A percentile compares a stretch with the other conserved stretches of the same genome.
Conservation (phyloP, 2,888 invertebrate genomes). For the Drosophila anomelani region DNA sequence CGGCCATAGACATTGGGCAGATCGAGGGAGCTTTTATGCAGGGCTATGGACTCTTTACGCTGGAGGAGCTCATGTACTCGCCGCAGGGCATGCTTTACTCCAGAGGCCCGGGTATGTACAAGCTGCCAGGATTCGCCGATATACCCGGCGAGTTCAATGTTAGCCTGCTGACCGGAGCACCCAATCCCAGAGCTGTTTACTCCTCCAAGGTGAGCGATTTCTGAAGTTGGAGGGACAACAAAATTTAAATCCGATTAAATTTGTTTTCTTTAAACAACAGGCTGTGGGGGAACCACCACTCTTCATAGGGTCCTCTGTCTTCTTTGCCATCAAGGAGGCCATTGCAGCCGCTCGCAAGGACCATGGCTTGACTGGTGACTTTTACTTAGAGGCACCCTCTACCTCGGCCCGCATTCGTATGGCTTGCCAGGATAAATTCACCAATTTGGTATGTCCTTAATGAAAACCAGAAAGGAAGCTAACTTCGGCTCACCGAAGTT, state of each 20-base stretch:
- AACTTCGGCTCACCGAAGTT: no score
- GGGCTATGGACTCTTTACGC: constrained; percentile 95
- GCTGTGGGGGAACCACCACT: constrained; percentile 98
- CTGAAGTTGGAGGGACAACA: no score
- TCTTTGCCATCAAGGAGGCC: constrained; percentile 96
- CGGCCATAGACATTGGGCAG: constrained; percentile 98
- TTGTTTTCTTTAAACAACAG: constrained; percentile 85
- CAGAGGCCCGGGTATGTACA: constrained; percentile 96
- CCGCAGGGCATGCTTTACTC: constrained; percentile 93
- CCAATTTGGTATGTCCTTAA: constrained; percentile 87
- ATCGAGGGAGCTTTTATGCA: constrained; percentile 98
- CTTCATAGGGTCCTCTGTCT: constrained; percentile 93
- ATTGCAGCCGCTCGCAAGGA: constrained; percentile 91
- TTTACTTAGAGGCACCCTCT: constrained; percentile 92
- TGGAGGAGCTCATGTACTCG: constrained; percentile 95
- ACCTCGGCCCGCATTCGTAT: constrained; percentile 95
- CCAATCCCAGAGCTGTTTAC: constrained; percentile 96
- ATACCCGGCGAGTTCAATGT: constrained; percentile 97
- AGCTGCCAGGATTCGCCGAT: constrained; percentile 96
- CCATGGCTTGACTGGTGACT: constrained; percentile 86
- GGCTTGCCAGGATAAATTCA: constrained; percentile 94
- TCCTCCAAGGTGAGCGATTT: constrained; percentile 93
- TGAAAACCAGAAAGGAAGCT: no score
- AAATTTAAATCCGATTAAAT: not conserved
- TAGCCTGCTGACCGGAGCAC: constrained; percentile 94